Evolutionary conservation across 2,888 invertebrate species (phyloP).

Genomic region (Parnassius orleans): DNA sequence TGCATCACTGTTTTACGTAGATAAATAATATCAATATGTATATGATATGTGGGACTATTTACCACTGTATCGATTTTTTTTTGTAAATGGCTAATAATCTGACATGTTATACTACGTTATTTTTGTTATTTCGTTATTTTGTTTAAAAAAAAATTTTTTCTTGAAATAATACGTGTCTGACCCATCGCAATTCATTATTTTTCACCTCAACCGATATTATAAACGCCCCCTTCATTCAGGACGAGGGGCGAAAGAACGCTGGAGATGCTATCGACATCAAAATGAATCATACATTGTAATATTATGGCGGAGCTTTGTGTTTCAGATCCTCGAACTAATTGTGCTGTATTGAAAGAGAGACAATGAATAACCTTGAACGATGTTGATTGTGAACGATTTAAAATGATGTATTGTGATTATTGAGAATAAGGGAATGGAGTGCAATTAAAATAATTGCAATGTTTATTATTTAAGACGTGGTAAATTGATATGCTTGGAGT

Average conservation of each 20-base stretch:
- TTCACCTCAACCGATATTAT: slow-evolving; percentile 49
- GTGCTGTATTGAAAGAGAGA: slow-evolving; percentile 39
- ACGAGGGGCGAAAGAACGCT: slow-evolving; percentile 49
- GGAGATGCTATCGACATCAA: slow-evolving; percentile 55
- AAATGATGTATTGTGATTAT: slow-evolving; percentile 23
- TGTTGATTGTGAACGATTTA: slow-evolving; percentile 21
- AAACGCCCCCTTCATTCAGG: slow-evolving; percentile 55
- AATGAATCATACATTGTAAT: slow-evolving; percentile 56
- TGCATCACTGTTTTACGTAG: too few species aligned
- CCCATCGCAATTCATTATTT: slow-evolving; percentile 44
- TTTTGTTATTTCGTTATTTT: too few species aligned
- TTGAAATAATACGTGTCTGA: slow-evolving; percentile 12
- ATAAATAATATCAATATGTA: too few species aligned
- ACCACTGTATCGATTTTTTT: too few species aligned
- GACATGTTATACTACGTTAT: too few species aligned
- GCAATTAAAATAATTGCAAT: slow-evolving; percentile 23
- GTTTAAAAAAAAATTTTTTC: not conserved
- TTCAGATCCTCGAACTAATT: slow-evolving; percentile 58
- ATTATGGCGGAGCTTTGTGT: slow-evolving; percentile 50
- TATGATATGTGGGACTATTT: too few species aligned
- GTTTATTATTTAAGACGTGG: slow-evolving; percentile 16
- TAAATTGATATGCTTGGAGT: slow-evolving; percentile 13
- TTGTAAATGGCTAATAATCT: too few species aligned
- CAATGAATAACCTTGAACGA: slow-evolving; percentile 36
- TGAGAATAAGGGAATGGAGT: slow-evolving; percentile 16